Base-by-base conservation (phyloP, 2,888 invertebrate genomes). In the Luffia ferchaultella region DNA sequence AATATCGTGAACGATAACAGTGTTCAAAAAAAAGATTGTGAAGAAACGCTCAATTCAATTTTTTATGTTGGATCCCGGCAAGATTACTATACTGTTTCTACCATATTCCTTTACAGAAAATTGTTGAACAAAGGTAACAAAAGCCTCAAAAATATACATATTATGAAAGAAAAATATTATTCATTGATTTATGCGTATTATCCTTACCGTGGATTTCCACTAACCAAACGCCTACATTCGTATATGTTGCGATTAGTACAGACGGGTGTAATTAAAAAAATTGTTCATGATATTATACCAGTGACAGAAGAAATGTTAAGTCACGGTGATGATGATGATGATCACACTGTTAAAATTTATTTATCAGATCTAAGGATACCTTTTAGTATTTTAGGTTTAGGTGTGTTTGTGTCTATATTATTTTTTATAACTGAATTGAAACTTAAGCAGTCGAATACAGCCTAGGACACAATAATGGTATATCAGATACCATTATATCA, bases 11-110 rank as follows among this genome's bases (percentile, higher is more conserved):
- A 48, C 20, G 52, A 53, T 20, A 16, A 52, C 9, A 20, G 30
- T 18, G 16, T 47, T 17, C 46, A 53, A 42, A 9, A 7, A 5
- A 2, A 42, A 1, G 52, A 42, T 2, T 55, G 55, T 44, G 46
- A 53, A 18, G 52, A 51, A 15, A 16, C 20, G 16, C 45, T 49
- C 16, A 5, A 47, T 18, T 40, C 53, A 16, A 41, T 55, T 17
- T 3, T 49, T 17, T 18, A 40, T 42, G 47, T 55, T 12, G 48
- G 45, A 43, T 15, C 45, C 2, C 40, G 42, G 2, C 40, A 46
- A 19, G 49, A 30, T 5, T 52, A 45, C 43, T 55, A 53, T 20
- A 52, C 55, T 0, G n/a, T 52, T 7, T 49, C 50, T 9, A 48
- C 52, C 17, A 49, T 49, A 16, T 46, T 53, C 16, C 44, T 43